Base-by-base conservation (phyloP, 2,888 invertebrate genomes). In the Antitype chi region DNA sequence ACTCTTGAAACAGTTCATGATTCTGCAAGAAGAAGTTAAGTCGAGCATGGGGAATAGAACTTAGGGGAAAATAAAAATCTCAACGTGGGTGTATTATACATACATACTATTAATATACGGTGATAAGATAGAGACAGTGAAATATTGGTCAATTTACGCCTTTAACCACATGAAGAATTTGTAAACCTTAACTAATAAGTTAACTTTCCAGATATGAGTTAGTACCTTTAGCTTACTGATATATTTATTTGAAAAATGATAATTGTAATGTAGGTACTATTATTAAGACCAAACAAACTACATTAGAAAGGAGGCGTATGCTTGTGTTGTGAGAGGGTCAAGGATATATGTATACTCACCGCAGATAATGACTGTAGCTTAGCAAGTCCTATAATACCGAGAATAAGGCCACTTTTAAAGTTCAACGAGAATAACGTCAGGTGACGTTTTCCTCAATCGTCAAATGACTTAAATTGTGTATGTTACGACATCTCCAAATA, bases 341-440 rank as follows among this genome's bases (percentile, higher is more conserved):
- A 84, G 81, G 81, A 63, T 74, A n/a, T n/a, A n/a, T n/a, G n/a
- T n/a, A 64, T 75, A 73, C 60, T 60, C 43, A 77, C 83, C 25
- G 43, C 53, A 63, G 38, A 23, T 71, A 52, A 28, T 69, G 43
- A 71, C 55, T 74, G 53, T 59, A n/a, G 68, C 64, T 72, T 63
- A 70, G 25, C 57, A 64, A 49, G 32, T 60, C 1, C 49, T 49
- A 60, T n/a, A 68, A 70, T 75, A 73, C 28, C 15, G 13, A 73
- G n/a, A 64, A 49, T 52, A 55, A 62, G 0, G 11, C 13, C 32
- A 49, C 25, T 32, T 63, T 57, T 47, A 62, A 70, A 23, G n/a
- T 38, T 69, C 23, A 15, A 49, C 57, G 2, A 66, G 62, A 74
- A 59, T 57, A 1, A 52, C 17, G n/a, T 28, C 32, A 60, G n/a